Evolutionary conservation across 2,888 invertebrate genomes (phyloP).

Genomic region (Coelopa pilipes): DNA sequence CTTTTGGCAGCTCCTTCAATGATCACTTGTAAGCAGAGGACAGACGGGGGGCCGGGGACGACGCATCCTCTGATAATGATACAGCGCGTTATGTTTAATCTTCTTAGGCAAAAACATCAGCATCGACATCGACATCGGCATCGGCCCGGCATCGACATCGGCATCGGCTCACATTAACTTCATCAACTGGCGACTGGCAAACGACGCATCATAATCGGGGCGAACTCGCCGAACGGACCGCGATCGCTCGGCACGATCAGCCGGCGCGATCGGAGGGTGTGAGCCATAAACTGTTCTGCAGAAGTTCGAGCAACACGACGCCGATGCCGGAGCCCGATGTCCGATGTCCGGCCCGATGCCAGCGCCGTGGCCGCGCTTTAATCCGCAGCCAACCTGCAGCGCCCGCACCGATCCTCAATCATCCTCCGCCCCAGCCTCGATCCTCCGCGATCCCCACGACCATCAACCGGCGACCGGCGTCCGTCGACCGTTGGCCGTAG

Average conservation of each 20-base stretch:
- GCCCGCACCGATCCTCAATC: neutral
- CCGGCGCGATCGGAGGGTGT: neutral
- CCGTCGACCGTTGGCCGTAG: neutral
- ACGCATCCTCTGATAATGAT: slow-evolving; percentile 48
- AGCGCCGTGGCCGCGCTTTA: too few relatives aligned
- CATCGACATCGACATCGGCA: slow-evolving; percentile 37
- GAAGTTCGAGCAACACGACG: neutral
- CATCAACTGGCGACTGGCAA: slow-evolving; percentile 39
- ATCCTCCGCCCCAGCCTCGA: neutral
- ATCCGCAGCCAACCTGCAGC: neutral
- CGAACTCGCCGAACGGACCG: slow-evolving; percentile 18
- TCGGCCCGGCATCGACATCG: slow-evolving; percentile 39
- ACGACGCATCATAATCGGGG: slow-evolving; percentile 33
- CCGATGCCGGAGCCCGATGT: neutral
- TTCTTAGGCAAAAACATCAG: slow-evolving; percentile 44
- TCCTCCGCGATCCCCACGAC: slow-evolving; percentile 8
- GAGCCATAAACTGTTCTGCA: neutral
- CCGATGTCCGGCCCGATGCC: neutral
- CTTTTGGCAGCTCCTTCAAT: slow-evolving; percentile 30
- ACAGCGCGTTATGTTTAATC: slow-evolving; percentile 52
- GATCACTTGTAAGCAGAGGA: slow-evolving; percentile 23
- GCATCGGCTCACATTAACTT: slow-evolving; percentile 45
- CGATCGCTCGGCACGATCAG: slow-evolving; percentile 5
- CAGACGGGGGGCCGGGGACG: slow-evolving; percentile 13
- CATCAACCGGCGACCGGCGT: neutral